Base-by-base conservation (phyloP, 2,888 invertebrate species). In the Dichetophora obliterata region DNA sequence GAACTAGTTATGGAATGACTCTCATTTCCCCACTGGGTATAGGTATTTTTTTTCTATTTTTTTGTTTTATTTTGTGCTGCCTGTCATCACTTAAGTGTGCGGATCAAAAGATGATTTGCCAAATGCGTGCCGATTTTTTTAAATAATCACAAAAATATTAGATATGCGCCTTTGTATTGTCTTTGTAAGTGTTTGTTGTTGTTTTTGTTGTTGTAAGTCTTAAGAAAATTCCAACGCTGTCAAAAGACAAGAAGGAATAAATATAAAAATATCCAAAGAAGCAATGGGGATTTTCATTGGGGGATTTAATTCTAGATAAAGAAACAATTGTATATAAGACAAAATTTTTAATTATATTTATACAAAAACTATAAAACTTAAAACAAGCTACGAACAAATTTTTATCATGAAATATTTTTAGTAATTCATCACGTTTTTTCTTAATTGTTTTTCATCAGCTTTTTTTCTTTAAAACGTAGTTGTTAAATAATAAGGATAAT, bases 71-170 rank as follows among this genome's bases (percentile, higher is more conserved):
- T 48, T 37, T n/a, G 66, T 19, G 5, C 9, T 16, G 24, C 4
- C 73, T 73, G 78, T 72, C 78, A 78, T 81, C 79, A 83, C 82
- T 85, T 84, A 85, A 86, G 84, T 83, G 81, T 81, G 79, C 82
- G 87, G 86, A 87, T 87, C 85, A 87, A 87, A 87, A 86, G 86
- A 86, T 87, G 85, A 87, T 87, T 87, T 87, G 84, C 82, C 83
- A 86, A 82, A 84, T 86, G 85, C 85, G 84, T 87, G 85, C 84
- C 85, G 83, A 85, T 85, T 85, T 87, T 84, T 82, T 81, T 80
- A 85, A 85, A 82, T 82, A 72, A 80, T 34, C 48, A 71, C 54
- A 34, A 71, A 54, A 50, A 69, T 50, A 19, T 50, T 50, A 22
- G 66, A 74, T 59, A 48, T 65, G 14, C 61, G 52, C 54, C 34